Evolutionary conservation across 2,113 vertebrate species (phyloP), one percentile per base, ranked within the genome.

Genomic region (Centrocercus urophasianus): DNA sequence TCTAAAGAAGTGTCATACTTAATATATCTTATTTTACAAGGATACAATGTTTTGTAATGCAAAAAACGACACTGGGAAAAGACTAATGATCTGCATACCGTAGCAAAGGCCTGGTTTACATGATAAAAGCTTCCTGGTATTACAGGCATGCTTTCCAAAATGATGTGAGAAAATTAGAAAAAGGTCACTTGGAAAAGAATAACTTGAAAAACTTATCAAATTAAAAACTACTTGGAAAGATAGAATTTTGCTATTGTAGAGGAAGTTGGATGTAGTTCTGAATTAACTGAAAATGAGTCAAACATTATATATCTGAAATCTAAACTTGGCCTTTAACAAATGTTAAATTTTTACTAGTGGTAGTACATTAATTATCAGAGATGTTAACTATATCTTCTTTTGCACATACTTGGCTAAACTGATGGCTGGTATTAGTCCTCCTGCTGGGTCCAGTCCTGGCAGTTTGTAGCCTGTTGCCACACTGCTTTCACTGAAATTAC

Each of bases 181-280:
- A 4, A 72, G 76, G 30, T 38, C 2, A 2, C 12, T 70, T 21
- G 8, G 32, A 42, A 64, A 59, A 38, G 38, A 38, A 10, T 38
- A 38, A 38, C 38, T 38, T 48, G 47, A 48, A 48, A 22, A 48
- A 12, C 47, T 48, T 48, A 11, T 22, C 47, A 48, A 48, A 81
- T 36, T 15, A 71, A 90, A 40, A 38, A 1, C 0, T 24, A 13
- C 1, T 2, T 6, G n/a, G 2, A 7, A 47, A 64, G 28, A 43
- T 8, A 42, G 3, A 4, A 3, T 36, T 70, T 77, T 81, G 5
- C 21, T 8, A 2, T 16, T 32, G 7, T 36, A 71, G 13, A 18
- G 5, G 2, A 25, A 22, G 4, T 14, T 73, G 32, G 21, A 15
- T 0, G 0, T 30, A 1, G 1, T 36, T 3, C 66, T 65, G 47